Base-by-base conservation (phyloP, 2,113 vertebrate species). In the Dromiciops gliroides region DNA sequence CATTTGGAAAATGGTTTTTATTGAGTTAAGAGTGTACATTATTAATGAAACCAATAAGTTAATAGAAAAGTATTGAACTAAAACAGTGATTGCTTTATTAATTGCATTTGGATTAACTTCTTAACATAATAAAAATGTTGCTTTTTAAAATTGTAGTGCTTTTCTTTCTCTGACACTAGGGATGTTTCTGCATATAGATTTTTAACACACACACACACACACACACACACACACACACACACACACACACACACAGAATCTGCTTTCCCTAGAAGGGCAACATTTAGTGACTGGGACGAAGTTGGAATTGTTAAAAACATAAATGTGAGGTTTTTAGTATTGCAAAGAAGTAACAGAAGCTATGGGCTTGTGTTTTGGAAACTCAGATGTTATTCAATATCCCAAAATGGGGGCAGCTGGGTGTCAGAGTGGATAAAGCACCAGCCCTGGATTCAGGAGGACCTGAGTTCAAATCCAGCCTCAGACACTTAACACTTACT, bases 1-100 rank as follows among this genome's bases (percentile, higher is more conserved):
- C 67, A 44, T 75, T 75, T 75, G 16, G 37, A 75, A 75, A 75
- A 75, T 75, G 16, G 1, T 75, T 67, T 60, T 95, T 10, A 92
- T 31, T 50, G 49, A 92, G 49, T 50, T 31, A 12, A 67, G 5
- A 75, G 37, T 50, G 8, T 14, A 50, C 11, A 94, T 97, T 83
- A 94, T 67, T 94, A 67, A 75, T 3, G 89, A 52, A 9, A n/a
- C 28, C 52, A 91, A 83, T 93, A 37, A 93, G 92, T 56, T 92
- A 95, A 95, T 48, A 95, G 44, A 90, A 95, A 93, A 95, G 90
- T 92, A 53, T 96, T 51, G n/a, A 75, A 44, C 67, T 22, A 75
- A 75, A 75, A 75, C 37, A 75, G 6, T 44, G 67, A 75, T 75
- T 75, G 5, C 37, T 44, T 19, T 75, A 75, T 75, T 75, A 75